Conservation (phyloP, 1,140 invertebrate species). For the Hypothenemus hampei region DNA sequence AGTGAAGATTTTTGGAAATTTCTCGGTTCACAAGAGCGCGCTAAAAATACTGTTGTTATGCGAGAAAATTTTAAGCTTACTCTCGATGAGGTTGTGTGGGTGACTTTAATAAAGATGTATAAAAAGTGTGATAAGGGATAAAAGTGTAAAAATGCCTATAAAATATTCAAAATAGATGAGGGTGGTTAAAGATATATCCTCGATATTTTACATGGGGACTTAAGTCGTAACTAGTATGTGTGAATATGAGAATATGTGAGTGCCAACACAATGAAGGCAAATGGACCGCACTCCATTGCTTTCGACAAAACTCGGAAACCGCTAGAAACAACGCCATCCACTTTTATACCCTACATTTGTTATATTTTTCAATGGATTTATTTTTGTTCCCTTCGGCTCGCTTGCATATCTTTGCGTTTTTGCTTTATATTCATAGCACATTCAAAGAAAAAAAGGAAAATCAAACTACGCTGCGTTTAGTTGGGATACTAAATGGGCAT, state of each 20-base stretch:
- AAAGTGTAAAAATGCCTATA: not conserved
- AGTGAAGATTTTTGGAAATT: no score
- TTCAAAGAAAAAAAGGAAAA: not conserved
- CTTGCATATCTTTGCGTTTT: conserved; percentile 26
- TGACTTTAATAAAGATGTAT: no score
- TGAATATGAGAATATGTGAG: conserved; percentile 37
- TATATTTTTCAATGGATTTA: conserved; percentile 35
- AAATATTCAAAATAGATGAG: conserved; percentile 19
- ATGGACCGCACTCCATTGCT: conserved; percentile 37
- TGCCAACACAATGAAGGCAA: conserved; percentile 30
- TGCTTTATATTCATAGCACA: not conserved
- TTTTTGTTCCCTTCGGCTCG: conserved; percentile 27
- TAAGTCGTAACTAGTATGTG: conserved; percentile 29
- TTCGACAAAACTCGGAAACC: conserved; percentile 33
- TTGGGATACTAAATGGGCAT: conserved; percentile 7
- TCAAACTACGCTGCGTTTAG: not conserved
- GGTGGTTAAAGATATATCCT: conserved; percentile 9
- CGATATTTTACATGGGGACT: conserved; percentile 21
- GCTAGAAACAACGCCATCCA: conserved; percentile 35
- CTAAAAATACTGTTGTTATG: no score
- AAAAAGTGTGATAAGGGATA: no score
- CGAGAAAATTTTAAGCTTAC: no score
- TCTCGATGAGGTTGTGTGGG: no score
- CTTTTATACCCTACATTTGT: conserved; percentile 35
- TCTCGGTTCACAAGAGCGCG: no score